Base-by-base conservation (phyloP, 2,113 vertebrate species). In the Oryzias javanicus region DNA sequence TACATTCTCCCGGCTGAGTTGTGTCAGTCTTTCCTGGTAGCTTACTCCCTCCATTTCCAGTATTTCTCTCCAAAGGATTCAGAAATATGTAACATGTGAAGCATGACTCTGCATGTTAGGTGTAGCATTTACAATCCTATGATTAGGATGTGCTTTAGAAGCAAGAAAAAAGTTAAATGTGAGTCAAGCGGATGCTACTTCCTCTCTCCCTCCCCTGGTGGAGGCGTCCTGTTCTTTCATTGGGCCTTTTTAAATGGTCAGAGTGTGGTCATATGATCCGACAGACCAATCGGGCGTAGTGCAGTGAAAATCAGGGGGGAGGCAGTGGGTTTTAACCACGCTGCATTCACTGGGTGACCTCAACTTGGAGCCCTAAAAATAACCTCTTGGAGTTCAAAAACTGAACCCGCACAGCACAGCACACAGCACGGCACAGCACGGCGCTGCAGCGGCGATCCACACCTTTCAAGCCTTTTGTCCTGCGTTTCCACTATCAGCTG, bases 191-290 rank as follows among this genome's bases (percentile, higher is more conserved):
- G 22, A 64, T 19, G 56, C 24, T 60, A 72, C 60, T 74, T 79
- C 80, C 64, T 64, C 51, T 69, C 55, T 71, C 74, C 73, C 84
- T 79, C 68, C 73, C 49, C 62, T 66, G 41, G 29, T 17, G 63
- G 59, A 78, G 71, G 42, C 70, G 55, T 79, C 68, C 81, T 52
- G 63, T 60, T 6, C 68, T 82, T 74, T 80, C 67, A 88, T 88
- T 88, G 88, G 86, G 60, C 70, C 73, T 70, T 64, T 35, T 77
- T 69, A 76, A 86, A 88, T 88, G 83, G 88, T 79, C 89, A 88
- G 87, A 89, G 87, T 79, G 35, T 60, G 64, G 74, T 88, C 87
- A 91, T 81, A 47, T 90, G 87, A 83, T 70, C 64, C 18, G 10
- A 50, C 35, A 40, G 59, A 57, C 88, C 88, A 89, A 89, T 90